A percentile compares a stretch with the other conserved stretches of the same genome.
Conservation (phyloP, 1,140 invertebrate genomes). For the Drosophila micromelanica region DNA sequence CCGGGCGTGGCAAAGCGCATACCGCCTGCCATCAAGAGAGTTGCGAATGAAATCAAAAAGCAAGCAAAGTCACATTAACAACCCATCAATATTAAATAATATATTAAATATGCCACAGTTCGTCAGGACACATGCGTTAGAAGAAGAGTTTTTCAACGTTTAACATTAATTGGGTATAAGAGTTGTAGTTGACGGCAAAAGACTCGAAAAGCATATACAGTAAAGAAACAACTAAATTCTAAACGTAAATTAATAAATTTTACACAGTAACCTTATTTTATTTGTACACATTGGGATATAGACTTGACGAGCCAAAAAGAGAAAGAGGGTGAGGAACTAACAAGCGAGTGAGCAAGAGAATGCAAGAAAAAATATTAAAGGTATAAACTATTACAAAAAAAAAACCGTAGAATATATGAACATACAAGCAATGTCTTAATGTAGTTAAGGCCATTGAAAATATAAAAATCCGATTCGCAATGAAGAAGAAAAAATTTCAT, state of each 20-base stretch:
- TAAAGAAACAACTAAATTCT: slow-evolving; percentile 25
- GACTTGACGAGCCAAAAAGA: too few species aligned
- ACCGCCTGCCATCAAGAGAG: slow-evolving; percentile 68
- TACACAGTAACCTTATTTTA: neutral
- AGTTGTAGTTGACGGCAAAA: neutral
- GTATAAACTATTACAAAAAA: too few species aligned
- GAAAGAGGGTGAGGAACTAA: too few species aligned
- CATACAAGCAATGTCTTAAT: too few species aligned
- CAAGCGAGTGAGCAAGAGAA: too few species aligned
- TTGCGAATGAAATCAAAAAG: slow-evolving; percentile 66
- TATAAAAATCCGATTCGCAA: too few species aligned
- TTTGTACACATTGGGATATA: too few species aligned
- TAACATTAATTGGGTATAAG: slow-evolving; percentile 7
- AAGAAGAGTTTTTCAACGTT: slow-evolving; percentile 7
- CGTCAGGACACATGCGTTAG: neutral
- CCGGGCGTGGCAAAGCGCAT: slow-evolving; percentile 72
- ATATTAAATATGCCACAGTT: neutral
- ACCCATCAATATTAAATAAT: neutral
- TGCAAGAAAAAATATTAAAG: too few species aligned
- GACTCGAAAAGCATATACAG: slow-evolving; percentile 4
- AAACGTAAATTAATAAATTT: slow-evolving; percentile 39
- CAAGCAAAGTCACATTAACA: slow-evolving; percentile 31
- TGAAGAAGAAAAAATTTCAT: too few species aligned
- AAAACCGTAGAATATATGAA: too few species aligned
- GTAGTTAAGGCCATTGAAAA: too few species aligned